Conservation (phyloP, 2,113 vertebrate genomes). For the Penelope pileata region DNA sequence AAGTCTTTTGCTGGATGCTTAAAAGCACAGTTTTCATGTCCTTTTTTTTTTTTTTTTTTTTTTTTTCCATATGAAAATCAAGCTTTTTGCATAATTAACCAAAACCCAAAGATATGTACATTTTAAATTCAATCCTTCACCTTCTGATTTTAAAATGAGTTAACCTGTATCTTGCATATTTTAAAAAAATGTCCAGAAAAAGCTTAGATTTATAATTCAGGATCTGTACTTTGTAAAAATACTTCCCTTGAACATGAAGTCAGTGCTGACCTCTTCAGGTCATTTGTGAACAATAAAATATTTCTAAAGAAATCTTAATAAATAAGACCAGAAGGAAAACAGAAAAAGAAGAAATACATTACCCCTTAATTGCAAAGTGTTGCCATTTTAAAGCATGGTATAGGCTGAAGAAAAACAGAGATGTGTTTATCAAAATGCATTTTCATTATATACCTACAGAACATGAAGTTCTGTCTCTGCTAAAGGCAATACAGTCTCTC, state of each 20-base stretch:
- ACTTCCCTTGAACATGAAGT: constrained; percentile 65
- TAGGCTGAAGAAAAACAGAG: neutral
- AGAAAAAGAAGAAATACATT: neutral
- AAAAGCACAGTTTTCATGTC: neutral
- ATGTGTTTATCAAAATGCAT: neutral
- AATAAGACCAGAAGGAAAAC: constrained; percentile 2
- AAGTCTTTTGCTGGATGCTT: neutral
- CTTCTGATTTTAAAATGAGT: constrained; percentile 41
- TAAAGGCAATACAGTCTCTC: neutral
- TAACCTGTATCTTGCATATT: constrained; percentile 11
- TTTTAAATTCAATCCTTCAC: constrained; percentile 27
- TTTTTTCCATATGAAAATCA: constrained; percentile 44
- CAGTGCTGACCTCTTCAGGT: constrained; percentile 74
- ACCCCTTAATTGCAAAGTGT: neutral
- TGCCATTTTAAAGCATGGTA: constrained; percentile 9
- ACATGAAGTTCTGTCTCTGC: neutral
- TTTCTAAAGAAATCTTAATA: constrained; percentile 34
- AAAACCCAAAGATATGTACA: neutral
- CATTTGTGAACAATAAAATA: constrained; percentile 66
- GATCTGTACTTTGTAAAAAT: constrained; percentile 64
- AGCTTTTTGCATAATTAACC: neutral
- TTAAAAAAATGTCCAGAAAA: constrained; percentile 52
- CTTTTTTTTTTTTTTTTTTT: neutral
- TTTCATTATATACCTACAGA: constrained; percentile 10
- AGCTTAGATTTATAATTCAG: constrained; percentile 60